A percentile compares a stretch with the other conserved stretches of the same genome.
Evolutionary conservation across 2,113 vertebrate genomes (phyloP).

Genomic region (Ascaphus truei): DNA sequence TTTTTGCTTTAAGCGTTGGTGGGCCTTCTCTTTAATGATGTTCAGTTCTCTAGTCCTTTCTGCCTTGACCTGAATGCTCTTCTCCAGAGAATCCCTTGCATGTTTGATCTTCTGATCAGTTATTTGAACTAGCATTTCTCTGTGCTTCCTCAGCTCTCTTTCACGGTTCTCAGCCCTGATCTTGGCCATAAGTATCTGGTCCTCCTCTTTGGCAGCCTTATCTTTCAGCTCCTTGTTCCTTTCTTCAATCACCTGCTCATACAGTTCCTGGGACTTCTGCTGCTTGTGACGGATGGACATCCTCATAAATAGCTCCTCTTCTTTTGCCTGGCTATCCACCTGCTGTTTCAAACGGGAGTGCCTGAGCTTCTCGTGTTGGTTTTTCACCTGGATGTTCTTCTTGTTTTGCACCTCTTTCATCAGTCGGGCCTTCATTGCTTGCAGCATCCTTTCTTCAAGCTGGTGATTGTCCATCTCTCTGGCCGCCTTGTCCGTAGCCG

Average conservation of each 20-base stretch:
- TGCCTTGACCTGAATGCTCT: constrained; percentile 29
- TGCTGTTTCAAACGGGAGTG: constrained; percentile 60
- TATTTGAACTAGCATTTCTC: constrained; percentile 46
- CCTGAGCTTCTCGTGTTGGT: constrained; percentile 54
- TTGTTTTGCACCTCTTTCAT: constrained; percentile 32
- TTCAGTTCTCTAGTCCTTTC: constrained; percentile 39
- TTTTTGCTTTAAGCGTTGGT: constrained; percentile 53
- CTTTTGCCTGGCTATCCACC: constrained; percentile 54
- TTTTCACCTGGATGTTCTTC: constrained; percentile 50
- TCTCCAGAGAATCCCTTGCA: constrained; percentile 36
- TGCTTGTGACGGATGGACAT: constrained; percentile 53
- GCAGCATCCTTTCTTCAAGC: constrained; percentile 47
- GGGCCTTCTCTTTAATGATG: constrained; percentile 45
- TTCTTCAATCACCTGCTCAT: constrained; percentile 26
- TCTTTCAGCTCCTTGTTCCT: constrained; percentile 45
- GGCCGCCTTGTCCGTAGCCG: constrained; percentile 32
- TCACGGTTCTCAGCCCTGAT: constrained; percentile 39
- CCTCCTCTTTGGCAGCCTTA: constrained; percentile 45
- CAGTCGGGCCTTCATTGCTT: constrained; percentile 43
- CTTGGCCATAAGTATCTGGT: constrained; percentile 46
- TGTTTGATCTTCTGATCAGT: constrained; percentile 49
- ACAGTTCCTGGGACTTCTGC: constrained; percentile 41
- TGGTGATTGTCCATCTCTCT: constrained; percentile 43
- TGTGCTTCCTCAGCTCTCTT: constrained; percentile 43
- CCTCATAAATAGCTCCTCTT: constrained; percentile 48